Evolutionary conservation across 2,113 vertebrate genomes (phyloP).

Genomic region (Nibea albiflora): DNA sequence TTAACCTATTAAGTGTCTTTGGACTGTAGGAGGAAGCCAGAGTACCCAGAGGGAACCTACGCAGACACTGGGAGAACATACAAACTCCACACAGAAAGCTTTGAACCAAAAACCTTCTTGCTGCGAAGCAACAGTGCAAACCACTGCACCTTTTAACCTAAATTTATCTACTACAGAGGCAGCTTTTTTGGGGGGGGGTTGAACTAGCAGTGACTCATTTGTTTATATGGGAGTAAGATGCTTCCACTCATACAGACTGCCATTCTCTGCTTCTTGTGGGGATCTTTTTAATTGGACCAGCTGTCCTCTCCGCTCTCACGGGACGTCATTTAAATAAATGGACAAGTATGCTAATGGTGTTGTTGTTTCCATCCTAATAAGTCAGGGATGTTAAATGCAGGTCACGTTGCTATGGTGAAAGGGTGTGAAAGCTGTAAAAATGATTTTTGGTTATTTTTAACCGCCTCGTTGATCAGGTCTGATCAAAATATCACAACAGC

Average conservation of each 20-base stretch:
- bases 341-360: not conserved
- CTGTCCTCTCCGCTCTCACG: not conserved
- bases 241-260: not conserved
- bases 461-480: too few species aligned
- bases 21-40: too few species aligned
- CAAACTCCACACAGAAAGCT: too few species aligned
- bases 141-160: too few species aligned
- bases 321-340: constrained; percentile 1
- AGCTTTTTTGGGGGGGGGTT: not conserved
- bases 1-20: too few species aligned
- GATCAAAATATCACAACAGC: not conserved
- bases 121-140: too few species aligned
- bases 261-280: not conserved
- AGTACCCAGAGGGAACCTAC: too few species aligned
- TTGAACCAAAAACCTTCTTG: too few species aligned
- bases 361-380: not conserved
- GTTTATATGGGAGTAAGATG: too few species aligned
- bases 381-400: not conserved
- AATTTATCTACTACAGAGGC: too few species aligned
- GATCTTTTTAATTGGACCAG: not conserved
- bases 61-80: too few species aligned
- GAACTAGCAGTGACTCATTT: not conserved
- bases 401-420: not conserved
- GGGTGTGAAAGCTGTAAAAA: not conserved
- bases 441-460: too few species aligned